phyloP scores from a whole-genome alignment of 2,888 invertebrate species.

The Luffia ferchaultella region DNA sequence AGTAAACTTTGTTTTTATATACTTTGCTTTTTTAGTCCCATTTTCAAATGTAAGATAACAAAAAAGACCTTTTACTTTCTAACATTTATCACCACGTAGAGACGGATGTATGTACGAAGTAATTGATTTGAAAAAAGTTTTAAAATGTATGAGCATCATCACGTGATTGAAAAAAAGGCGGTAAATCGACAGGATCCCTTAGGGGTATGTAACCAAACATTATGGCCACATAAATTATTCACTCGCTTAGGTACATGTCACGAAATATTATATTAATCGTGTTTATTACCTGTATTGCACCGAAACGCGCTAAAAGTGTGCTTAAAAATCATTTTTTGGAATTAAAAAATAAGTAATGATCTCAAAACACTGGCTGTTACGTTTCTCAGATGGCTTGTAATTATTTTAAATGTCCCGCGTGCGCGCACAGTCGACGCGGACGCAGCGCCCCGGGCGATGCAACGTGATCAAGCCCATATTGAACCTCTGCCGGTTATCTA shows the following conservation, averaged over 20 bases:
- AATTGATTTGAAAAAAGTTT: too few relatives aligned
- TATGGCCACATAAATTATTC: too few relatives aligned
- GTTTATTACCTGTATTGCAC: conserved; percentile 40
- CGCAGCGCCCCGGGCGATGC: conserved; percentile 39
- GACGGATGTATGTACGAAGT: too few relatives aligned
- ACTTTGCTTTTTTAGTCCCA: too few relatives aligned
- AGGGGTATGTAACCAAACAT: too few relatives aligned
- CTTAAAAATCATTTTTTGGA: conserved; percentile 53
- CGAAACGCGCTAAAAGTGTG: conserved; percentile 46
- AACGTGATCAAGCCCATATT: conserved; percentile 54
- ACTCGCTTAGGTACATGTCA: conserved; percentile 9
- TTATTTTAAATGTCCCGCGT: conserved; percentile 67
- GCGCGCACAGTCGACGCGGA: conserved; percentile 18
- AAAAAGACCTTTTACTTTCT: too few relatives aligned
- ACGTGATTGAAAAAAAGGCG: too few relatives aligned
- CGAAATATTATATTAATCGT: conserved; percentile 36
- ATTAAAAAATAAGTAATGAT: conserved; percentile 65
- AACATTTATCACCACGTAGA: too few relatives aligned
- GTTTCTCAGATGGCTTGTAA: conserved; percentile 63
- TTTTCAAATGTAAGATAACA: too few relatives aligned
- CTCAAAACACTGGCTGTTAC: conserved; percentile 63
- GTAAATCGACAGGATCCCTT: too few relatives aligned
- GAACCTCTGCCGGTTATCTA: conserved; percentile 25
- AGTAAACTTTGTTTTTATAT: too few relatives aligned
- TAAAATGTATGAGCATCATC: too few relatives aligned